Base-by-base conservation (phyloP, 2,888 invertebrate genomes). In the Heliconius ismenius region DNA sequence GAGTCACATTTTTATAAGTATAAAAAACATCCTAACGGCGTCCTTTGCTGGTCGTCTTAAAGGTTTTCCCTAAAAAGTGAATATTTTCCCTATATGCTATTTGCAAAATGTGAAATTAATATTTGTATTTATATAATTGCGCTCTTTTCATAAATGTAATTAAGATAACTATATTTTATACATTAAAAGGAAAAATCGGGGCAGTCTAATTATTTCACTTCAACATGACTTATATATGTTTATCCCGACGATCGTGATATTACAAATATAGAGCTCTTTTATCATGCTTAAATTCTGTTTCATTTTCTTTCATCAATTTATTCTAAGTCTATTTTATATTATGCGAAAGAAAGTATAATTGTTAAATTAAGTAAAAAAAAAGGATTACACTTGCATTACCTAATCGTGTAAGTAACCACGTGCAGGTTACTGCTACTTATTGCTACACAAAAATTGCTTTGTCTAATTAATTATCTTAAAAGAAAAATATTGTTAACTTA, bases 391-490 rank as follows among this genome's bases (percentile, higher is more conserved):
- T 65, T n/a, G 32, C n/a, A 21, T 65, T 65, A 24, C n/a, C n/a
- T 24, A 65, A 65, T 65, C 6, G 24, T 39, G 39, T n/a, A 39
- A 13, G 13, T 15, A 15, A 39, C n/a, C 36, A 36, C 24, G n/a
- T 36, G 32, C 49, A n/a, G 7, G 13, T 70, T 70, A n/a, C 54
- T 36, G 36, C 18, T 49, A 49, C 54, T 7, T 54, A 49, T 18
- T 54, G 54, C n/a, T 58, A 13, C 26, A 54, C 36, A 24, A 36
- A 39, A 24, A 11, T 32, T 24, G 26, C n/a, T 73, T 32, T 63
- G 39, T 36, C 32, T 58, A 74, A 65, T 74, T 65, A 74, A 65
- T 74, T 43, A 75, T 75, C 67, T 68, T 18, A 68, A 75, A 39
- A 54, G 60, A 75, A 68, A 39, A 65, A n/a, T 2, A 26, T 60